Evolutionary conservation across 1,140 invertebrate species (phyloP).

Genomic region (Polyergus mexicanus): DNA sequence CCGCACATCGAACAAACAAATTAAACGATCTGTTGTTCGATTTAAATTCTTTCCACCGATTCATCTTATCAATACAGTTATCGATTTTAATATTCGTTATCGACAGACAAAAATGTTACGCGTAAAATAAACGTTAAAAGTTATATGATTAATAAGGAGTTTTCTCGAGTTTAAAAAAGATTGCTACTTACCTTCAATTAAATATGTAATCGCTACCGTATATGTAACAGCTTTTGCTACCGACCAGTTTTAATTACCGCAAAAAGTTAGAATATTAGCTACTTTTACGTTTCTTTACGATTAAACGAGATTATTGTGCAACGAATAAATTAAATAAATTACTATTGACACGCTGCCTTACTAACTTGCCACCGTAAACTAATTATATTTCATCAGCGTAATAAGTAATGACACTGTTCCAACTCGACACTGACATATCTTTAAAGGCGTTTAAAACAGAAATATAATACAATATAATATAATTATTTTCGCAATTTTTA

Average conservation of each 20-base stretch:
- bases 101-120: background rate
- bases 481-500: background rate
- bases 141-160: background rate
- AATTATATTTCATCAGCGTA: constrained; percentile 6
- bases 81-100: background rate
- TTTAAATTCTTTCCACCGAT: background rate
- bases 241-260: constrained; percentile 2
- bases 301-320: background rate
- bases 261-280: constrained; percentile 20
- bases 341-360: background rate
- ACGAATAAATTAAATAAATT: constrained; percentile 21
- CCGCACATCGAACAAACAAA: background rate
- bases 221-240: background rate
- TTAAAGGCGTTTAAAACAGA: background rate
- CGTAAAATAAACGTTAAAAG: constrained; percentile 2
- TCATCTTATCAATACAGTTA: background rate
- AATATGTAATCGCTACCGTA: no score
- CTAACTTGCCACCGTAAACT: background rate
- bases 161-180: background rate
- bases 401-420: background rate
- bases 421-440: constrained; percentile 14
- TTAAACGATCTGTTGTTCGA: background rate
- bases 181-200: background rate
- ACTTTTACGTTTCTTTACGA: background rate
- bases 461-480: background rate